These are phyloP conservation scores for Brevimyrus niger DNA, from an alignment of 2,113 vertebrate genomes.

Conservation along the genomic window DNA sequence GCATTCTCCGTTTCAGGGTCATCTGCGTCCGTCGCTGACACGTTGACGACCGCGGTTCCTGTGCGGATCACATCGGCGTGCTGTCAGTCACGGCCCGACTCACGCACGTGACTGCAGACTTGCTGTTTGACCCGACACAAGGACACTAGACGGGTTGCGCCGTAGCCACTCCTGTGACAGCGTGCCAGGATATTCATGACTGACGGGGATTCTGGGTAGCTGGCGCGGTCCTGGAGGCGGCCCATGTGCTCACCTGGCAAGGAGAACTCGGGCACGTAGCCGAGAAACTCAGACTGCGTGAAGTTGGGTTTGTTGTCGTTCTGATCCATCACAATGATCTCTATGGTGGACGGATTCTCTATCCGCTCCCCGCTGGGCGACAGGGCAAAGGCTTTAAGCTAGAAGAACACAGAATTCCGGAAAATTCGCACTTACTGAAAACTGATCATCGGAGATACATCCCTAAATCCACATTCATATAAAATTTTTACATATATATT, in stretches of 20 bases:
- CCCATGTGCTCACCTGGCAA: constrained; percentile 65
- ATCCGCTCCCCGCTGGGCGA: constrained; percentile 77
- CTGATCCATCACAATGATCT: constrained; percentile 92
- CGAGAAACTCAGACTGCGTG: constrained; percentile 60
- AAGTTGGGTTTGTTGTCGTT: constrained; percentile 90
- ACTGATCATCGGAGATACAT: not conserved
- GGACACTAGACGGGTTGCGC: not conserved
- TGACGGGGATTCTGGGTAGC: not conserved
- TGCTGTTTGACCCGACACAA: not conserved
- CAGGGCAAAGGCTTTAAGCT: constrained; percentile 88
- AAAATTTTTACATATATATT: not conserved
- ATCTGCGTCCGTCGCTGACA: constrained; percentile 73
- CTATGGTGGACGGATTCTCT: constrained; percentile 88
- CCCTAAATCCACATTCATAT: not conserved
- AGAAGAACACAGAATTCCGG: constrained; percentile 14
- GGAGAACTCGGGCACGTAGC: constrained; percentile 74
- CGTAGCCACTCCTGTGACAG: not conserved
- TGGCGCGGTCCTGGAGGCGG: not conserved
- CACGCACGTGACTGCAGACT: not conserved
- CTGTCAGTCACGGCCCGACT: not conserved
- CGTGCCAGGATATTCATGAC: not conserved
- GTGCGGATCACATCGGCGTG: not conserved
- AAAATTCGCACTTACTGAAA: constrained; percentile 55
- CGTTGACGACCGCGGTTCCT: constrained; percentile 81
- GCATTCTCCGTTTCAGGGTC: constrained; percentile 87